A percentile compares a stretch with the other conserved stretches of the same genome.
Conservation (phyloP, 64 coral and sea anemone species). For the Actinia tenebrosa region DNA sequence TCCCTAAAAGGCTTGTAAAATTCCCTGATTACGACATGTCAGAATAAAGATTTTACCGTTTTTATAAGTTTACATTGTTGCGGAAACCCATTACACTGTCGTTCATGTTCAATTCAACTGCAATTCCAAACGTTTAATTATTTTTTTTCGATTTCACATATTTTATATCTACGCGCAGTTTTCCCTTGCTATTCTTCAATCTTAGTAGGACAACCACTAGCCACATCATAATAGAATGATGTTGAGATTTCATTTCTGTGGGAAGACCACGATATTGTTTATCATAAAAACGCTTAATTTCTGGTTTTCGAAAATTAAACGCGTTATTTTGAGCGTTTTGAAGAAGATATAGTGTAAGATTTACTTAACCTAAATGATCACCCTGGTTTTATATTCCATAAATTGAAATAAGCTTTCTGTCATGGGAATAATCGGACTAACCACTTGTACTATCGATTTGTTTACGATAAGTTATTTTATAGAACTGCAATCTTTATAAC, state of each 20-base stretch:
- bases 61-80: neutral
- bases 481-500: neutral
- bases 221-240: neutral
- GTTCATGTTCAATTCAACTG: neutral
- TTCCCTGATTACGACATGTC: neutral
- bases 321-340: neutral
- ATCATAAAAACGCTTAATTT: neutral
- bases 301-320: neutral
- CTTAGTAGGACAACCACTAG: neutral
- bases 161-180: neutral
- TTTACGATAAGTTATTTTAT: neutral
- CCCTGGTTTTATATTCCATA: neutral
- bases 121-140: neutral
- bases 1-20: neutral
- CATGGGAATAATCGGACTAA: neutral
- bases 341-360: neutral
- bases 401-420: slow-evolving; percentile 5
- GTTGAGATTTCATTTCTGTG: neutral
- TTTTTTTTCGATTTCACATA: neutral
- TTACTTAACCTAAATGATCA: slow-evolving; percentile 6
- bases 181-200: neutral
- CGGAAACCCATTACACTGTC: neutral
- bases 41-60: neutral
- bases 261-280: neutral
- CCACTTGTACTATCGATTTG: slow-evolving; percentile 4